Conservation (phyloP, 2,113 vertebrate genomes). For the Ochotona princeps region DNA sequence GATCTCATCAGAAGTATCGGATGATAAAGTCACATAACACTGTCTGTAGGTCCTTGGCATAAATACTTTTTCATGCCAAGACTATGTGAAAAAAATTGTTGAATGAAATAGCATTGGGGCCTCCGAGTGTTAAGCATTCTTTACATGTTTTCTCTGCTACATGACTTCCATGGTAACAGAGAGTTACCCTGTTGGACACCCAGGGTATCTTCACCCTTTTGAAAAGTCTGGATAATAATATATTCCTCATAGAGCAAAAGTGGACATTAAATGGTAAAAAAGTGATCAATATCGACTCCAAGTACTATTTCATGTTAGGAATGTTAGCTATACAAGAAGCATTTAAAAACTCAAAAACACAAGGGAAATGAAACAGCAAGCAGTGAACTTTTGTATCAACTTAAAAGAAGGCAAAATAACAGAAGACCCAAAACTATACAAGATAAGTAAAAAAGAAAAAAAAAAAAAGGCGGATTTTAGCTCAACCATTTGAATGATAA, state of each 20-base stretch:
- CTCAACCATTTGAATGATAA: background rate
- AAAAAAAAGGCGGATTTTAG: background rate
- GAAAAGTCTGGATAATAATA: conserved; percentile 11
- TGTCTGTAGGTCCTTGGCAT: background rate
- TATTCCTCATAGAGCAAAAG: background rate
- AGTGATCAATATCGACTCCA: background rate
- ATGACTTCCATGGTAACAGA: background rate
- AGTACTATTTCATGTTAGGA: background rate
- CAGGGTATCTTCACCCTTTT: background rate
- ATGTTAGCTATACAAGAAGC: background rate
- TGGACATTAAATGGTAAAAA: conserved; percentile 16
- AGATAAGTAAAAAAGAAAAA: background rate
- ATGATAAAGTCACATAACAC: background rate
- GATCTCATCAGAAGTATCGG: background rate
- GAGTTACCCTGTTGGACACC: background rate
- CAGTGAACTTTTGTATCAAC: conserved; percentile 3
- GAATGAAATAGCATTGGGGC: background rate
- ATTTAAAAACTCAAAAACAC: conserved; percentile 36
- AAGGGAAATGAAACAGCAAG: background rate
- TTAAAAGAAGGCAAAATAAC: background rate
- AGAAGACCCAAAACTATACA: background rate
- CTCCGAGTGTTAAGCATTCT: background rate
- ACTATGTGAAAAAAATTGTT: background rate
- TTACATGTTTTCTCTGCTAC: background rate
- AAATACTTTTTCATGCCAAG: conserved; percentile 19